Evolutionary conservation across 2,797 vertebrate genomes (phyloP), one percentile per base, ranked within the genome.

Genomic region (Hozukius guyotensis): DNA sequence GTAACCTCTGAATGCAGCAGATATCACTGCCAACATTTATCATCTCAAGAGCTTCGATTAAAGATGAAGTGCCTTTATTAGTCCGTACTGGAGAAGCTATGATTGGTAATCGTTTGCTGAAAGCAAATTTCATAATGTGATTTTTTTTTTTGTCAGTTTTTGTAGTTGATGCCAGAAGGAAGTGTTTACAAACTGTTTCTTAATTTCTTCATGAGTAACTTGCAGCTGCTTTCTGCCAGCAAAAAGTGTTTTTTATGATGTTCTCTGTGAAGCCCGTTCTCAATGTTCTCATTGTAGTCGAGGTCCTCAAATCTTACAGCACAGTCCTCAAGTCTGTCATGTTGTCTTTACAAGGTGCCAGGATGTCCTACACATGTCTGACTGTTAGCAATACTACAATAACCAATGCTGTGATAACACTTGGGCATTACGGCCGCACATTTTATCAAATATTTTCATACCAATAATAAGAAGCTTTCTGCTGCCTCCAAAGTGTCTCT

Each of bases 1-100:
- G 42, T 29, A 38, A 71, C 25, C 66, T 92, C 34, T n/a, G 13
- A 32, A 53, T 63, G 68, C 36, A 61, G 63, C 52, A n/a, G 1
- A 42, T 4, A 73, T 79, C 75, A 77, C 77, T 80, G 65, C 82
- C 83, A 80, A 14, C 49, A 11, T 46, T 20, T 34, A 13, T 86
- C 78, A 85, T 89, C 85, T 92, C 88, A 87, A 38, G 78, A 84
- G 57, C 61, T 75, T 34, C 1, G 7, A 13, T 61, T 53, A 52
- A 75, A 72, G 12, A 1, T 68, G 6, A 91, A 82, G 96, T 96
- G 95, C 95, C 95, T 95, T 94, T 73, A 83, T 79, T 65, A 61
- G 66, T 70, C 66, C 77, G 75, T 77, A 42, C 62, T 73, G 75
- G 77, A 78, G 32, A 89, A 79, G 75, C 84, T 88, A 72, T 92